phyloP scores from a whole-genome alignment of 1,140 invertebrate genomes.

The Bombyx mandarina region DNA sequence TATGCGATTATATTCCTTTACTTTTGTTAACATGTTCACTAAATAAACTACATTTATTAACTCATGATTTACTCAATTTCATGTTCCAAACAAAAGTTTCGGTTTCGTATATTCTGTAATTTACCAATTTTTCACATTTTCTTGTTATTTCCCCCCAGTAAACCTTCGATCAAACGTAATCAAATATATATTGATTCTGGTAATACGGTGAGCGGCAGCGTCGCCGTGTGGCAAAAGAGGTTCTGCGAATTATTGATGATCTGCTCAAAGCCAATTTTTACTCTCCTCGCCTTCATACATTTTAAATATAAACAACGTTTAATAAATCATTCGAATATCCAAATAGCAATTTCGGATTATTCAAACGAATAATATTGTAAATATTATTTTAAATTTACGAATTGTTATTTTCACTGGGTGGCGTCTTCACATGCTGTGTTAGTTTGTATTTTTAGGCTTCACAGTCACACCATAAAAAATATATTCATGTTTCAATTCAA shows the following conservation, averaged over 20 bases:
- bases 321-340: too few relatives aligned
- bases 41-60: background rate
- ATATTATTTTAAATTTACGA: too few relatives aligned
- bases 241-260: conserved; percentile 25
- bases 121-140: conserved; percentile 5
- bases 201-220: conserved; percentile 20
- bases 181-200: conserved; percentile 23
- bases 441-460: too few relatives aligned
- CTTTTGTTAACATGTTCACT: background rate
- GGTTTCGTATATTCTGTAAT: background rate
- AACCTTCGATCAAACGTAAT: conserved; percentile 17
- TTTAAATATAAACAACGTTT: too few relatives aligned
- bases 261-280: conserved; percentile 11
- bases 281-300: background rate
- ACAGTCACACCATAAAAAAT: too few relatives aligned
- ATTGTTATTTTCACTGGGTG: too few relatives aligned
- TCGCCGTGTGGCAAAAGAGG: conserved; percentile 12
- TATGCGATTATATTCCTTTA: background rate
- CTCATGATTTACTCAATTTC: background rate
- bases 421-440: too few relatives aligned
- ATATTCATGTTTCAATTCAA: too few relatives aligned
- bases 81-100: background rate
- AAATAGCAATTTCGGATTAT: too few relatives aligned
- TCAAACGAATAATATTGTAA: too few relatives aligned
- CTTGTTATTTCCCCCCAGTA: conserved; percentile 6